A percentile compares a stretch with the other conserved stretches of the same genome.
Conservation (phyloP, 2,113 vertebrate genomes). For the Pholis gunnellus region DNA sequence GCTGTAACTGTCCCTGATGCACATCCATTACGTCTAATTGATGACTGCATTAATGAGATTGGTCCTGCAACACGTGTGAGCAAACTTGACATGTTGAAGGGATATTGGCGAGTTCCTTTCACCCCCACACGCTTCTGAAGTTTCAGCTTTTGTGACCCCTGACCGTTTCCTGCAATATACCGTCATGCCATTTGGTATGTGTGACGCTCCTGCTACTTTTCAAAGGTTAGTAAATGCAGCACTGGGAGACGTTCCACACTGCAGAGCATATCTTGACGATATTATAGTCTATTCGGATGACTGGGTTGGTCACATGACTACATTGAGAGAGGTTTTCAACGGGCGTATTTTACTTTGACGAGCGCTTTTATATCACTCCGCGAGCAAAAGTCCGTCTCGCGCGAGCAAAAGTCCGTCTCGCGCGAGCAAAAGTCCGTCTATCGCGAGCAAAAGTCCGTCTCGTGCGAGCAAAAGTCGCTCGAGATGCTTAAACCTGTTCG, state of each 20-base stretch:
- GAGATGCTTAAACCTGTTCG: too few relatives aligned
- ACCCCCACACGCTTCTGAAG: neutral
- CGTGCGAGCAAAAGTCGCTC: too few relatives aligned
- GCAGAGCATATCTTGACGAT: constrained; percentile 4
- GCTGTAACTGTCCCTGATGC: neutral
- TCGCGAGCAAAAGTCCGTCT: too few relatives aligned
- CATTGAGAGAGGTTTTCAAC: neutral
- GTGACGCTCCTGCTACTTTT: neutral
- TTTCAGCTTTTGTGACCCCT: too few relatives aligned
- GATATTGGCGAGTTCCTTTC: neutral
- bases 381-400: too few relatives aligned
- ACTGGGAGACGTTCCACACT: neutral
- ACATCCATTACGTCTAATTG: neutral
- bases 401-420: too few relatives aligned
- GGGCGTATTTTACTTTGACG: too few relatives aligned
- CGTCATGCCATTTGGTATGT: too few relatives aligned
- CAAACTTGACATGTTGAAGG: neutral
- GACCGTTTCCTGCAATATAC: neutral
- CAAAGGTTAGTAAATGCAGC: neutral
- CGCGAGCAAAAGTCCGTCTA: too few relatives aligned
- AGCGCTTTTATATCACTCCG: too few relatives aligned
- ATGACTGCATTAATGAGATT: constrained; percentile 17
- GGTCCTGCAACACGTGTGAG: neutral
- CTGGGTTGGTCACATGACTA: neutral
- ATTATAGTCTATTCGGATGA: neutral